A percentile compares a stretch with the other conserved stretches of the same genome.
These are phyloP conservation scores for Zapornia atra DNA, from an alignment of 2,113 vertebrate species.

Conservation along the genomic window DNA sequence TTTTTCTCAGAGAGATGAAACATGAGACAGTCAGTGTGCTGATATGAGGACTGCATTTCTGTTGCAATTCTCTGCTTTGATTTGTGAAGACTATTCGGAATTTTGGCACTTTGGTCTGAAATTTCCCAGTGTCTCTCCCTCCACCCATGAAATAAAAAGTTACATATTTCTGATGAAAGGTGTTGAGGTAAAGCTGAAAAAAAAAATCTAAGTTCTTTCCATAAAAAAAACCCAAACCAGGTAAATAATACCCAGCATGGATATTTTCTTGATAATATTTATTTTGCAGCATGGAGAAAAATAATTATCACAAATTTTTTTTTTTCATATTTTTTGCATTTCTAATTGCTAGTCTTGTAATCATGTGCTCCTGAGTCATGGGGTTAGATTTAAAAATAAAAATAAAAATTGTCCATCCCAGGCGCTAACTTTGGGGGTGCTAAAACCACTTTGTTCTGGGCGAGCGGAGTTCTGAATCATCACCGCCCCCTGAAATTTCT, in stretches of 20 bases:
- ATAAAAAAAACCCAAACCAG: not conserved
- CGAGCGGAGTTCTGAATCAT: not conserved
- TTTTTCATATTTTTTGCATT: not conserved
- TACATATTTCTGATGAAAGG: not conserved
- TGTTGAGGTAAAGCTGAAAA: not conserved
- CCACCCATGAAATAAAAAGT: not conserved
- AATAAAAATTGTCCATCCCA: not conserved
- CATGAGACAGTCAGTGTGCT: not conserved
- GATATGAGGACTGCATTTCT: not conserved
- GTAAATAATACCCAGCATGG: not conserved
- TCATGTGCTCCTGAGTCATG: not conserved
- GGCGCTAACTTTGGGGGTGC: fast-evolving
- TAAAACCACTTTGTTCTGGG: not conserved
- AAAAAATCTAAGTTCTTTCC: not conserved
- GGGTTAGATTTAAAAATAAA: not conserved
- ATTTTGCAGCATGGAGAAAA: not conserved
- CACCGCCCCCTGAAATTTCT: not conserved
- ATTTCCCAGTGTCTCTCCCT: not conserved
- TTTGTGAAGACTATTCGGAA: not conserved
- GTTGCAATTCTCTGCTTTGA: not conserved
- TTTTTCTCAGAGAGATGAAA: not conserved
- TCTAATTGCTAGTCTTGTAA: not conserved
- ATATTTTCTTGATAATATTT: not conserved
- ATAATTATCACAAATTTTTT: fast-evolving
- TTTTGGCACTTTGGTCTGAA: not conserved